Evolutionary conservation across 2,113 vertebrate genomes (phyloP).

Genomic region (Sula dactylatra): DNA sequence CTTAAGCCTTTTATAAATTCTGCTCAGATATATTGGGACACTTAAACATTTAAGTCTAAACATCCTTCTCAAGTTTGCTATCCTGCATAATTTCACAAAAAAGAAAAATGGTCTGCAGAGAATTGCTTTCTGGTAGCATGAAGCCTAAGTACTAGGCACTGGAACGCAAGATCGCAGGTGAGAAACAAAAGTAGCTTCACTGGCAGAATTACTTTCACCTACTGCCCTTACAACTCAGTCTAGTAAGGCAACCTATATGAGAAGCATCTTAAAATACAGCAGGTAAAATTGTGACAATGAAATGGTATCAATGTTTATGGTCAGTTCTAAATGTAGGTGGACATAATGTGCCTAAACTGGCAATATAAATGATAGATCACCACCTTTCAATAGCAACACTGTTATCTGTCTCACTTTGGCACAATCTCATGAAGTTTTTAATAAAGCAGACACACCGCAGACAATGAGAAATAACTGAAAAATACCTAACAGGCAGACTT

Average conservation of each 20-base stretch:
- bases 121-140: background rate
- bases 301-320: background rate
- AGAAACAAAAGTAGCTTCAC: background rate
- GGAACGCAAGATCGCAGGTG: background rate
- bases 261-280: background rate
- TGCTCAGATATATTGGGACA: background rate
- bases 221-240: background rate
- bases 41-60: background rate
- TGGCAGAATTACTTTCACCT: background rate
- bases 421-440: background rate
- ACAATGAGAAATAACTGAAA: constrained; percentile 37
- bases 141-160: background rate
- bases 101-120: background rate
- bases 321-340: too few relatives aligned
- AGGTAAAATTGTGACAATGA: background rate
- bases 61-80: background rate
- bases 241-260: background rate
- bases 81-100: background rate
- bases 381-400: background rate
- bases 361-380: background rate
- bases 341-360: too few relatives aligned
- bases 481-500: constrained; percentile 43
- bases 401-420: background rate
- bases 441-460: constrained; percentile 1
- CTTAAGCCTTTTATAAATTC: constrained; percentile 39